Evolutionary conservation across 1,140 invertebrate species (phyloP), one percentile per base, ranked within the genome.

Genomic region (Archivesica marissinica): DNA sequence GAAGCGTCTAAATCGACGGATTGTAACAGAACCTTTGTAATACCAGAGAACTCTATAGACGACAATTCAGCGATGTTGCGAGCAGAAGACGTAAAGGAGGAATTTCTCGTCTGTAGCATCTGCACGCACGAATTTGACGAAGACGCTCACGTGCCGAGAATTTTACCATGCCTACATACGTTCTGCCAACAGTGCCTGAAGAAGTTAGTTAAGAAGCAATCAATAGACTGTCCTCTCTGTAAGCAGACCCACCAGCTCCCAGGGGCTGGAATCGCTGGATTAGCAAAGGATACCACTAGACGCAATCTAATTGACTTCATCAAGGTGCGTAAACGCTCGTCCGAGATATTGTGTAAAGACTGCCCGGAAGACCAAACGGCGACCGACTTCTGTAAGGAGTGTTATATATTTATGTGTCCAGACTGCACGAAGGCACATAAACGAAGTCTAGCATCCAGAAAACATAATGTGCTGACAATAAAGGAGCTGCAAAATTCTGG

Each of bases 341-440:
- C 88, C 7, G 86, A 87, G 47, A 86, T 89, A 13, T 33, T 85
- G 4, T 89, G 88, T 47, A 89, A 87, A 39, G 88, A 89, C 33
- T 89, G 88, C 76, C 88, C 88, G 2, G 86, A 89, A 50, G 88
- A 89, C 28, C 87, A 87, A 44, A 76, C 72, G 23, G 88, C 88
- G 0, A 79, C 76, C 13, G 86, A 86, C 44, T 89, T 89, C 54
- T 89, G 88, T 70, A 87, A 86, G 23, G 86, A 89, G 39, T 89
- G 88, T 72, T 86, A 86, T 70, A 89, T 89, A 17, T 89, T 86
- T 61, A 86, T 89, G 86, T 89, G 88, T 56, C 11, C 82, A 15
- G 88, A 89, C 3, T 89, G 88, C 39, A 87, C 86, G 23, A 47
- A 66, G 20, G 85, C 85, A 13, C 88, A 89, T 56, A 84, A 72